Conservation (phyloP, 1,140 invertebrate species). For the Penaeus vannamei region DNA sequence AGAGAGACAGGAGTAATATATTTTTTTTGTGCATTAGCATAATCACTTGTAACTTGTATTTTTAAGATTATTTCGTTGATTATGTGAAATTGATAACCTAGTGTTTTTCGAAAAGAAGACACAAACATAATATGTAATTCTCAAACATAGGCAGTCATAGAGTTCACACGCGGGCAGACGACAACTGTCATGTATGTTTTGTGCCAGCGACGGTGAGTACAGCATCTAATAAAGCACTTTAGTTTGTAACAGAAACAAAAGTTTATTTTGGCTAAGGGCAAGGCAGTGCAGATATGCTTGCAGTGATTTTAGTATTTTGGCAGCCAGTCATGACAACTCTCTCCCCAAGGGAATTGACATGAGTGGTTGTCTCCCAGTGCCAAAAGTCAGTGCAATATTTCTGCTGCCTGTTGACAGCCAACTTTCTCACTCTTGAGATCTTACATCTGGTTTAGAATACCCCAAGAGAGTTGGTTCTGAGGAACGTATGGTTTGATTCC, state of each 20-base stretch:
- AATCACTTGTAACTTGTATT: slow-evolving; percentile 48
- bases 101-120: slow-evolving; percentile 61
- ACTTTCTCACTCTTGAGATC: slow-evolving; percentile 40
- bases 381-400: slow-evolving; percentile 24
- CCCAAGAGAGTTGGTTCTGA: slow-evolving; percentile 26
- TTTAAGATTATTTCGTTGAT: slow-evolving; percentile 43
- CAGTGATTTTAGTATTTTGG: not conserved
- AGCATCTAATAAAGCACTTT: slow-evolving; percentile 61
- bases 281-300: slow-evolving; percentile 27
- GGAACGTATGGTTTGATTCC: slow-evolving; percentile 29
- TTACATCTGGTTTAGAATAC: slow-evolving; percentile 44
- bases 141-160: slow-evolving; percentile 68
- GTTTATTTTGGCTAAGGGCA: slow-evolving; percentile 7
- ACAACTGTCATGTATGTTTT: slow-evolving; percentile 67
- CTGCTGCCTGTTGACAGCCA: slow-evolving; percentile 28
- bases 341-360: not conserved
- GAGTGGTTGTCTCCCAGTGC: not conserved
- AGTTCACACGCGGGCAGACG: slow-evolving; percentile 67
- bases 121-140: slow-evolving; percentile 66
- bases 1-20: slow-evolving; percentile 19
- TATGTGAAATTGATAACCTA: slow-evolving; percentile 56
- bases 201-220: slow-evolving; percentile 67
- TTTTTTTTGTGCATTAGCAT: slow-evolving; percentile 1
- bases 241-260: slow-evolving; percentile 61
- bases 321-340: not conserved